Evolutionary conservation across 1,140 invertebrate genomes (phyloP).

Genomic region (Daktulosphaira vitifoliae): DNA sequence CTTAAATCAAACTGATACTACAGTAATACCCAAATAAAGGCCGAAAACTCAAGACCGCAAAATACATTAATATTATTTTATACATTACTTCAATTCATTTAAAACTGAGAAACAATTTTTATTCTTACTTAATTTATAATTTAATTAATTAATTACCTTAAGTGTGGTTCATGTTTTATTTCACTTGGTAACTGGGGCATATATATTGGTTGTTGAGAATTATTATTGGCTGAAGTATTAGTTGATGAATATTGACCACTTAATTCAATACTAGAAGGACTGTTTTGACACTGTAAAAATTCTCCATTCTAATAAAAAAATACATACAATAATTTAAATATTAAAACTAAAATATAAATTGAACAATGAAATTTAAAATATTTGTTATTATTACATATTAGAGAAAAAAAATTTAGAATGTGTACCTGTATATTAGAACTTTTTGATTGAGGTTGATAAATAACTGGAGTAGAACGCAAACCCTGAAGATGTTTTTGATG

Average conservation of each 20-base stretch:
- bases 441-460: slow-evolving; percentile 22
- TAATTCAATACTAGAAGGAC: slow-evolving; percentile 13
- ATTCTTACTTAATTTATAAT: too few relatives aligned
- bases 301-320: slow-evolving; percentile 18
- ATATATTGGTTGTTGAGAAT: slow-evolving; percentile 24
- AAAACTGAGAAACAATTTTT: too few relatives aligned
- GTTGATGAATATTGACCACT: slow-evolving; percentile 24
- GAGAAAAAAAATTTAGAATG: background rate
- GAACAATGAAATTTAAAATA: too few relatives aligned
- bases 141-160: too few relatives aligned
- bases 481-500: slow-evolving; percentile 32
- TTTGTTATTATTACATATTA: too few relatives aligned
- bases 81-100: too few relatives aligned
- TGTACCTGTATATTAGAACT: slow-evolving; percentile 31
- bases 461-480: slow-evolving; percentile 30
- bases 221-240: slow-evolving; percentile 7
- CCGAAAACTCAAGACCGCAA: too few relatives aligned
- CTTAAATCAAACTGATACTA: too few relatives aligned
- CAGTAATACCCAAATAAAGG: too few relatives aligned
- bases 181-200: slow-evolving; percentile 36
- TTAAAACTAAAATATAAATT: too few relatives aligned
- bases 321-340: too few relatives aligned
- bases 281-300: slow-evolving; percentile 20
- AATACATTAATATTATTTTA: too few relatives aligned
- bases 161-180: slow-evolving; percentile 44